These are phyloP conservation scores for Epinephelus awoara DNA, from an alignment of 2,797 vertebrate genomes.

Conservation along the genomic window DNA sequence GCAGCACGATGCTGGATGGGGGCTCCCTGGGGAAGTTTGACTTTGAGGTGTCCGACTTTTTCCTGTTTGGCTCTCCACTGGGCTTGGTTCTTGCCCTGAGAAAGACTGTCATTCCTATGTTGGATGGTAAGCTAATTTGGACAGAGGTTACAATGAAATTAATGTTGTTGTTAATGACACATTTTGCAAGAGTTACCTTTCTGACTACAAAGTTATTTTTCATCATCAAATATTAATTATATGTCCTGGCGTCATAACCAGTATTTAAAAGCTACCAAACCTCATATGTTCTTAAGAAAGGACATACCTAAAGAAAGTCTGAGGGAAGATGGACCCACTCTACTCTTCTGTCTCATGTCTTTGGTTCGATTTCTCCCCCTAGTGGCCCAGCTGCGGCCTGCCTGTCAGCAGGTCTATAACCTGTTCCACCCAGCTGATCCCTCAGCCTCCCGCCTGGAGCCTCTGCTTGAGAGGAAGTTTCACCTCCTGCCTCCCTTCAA, in stretches of 20 bases:
- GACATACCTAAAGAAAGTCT: too few relatives aligned
- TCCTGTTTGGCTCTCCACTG: constrained; percentile 96
- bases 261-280: neutral
- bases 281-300: neutral
- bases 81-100: constrained; percentile 96
- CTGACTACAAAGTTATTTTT: neutral
- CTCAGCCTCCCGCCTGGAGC: constrained; percentile 96
- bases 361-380: constrained; percentile 63
- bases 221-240: neutral
- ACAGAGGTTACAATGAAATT: neutral
- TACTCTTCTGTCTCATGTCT: constrained; percentile 26
- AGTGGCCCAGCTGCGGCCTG: constrained; percentile 90
- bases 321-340: too few relatives aligned
- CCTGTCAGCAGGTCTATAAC: constrained; percentile 98
- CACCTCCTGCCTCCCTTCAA: constrained; percentile 95
- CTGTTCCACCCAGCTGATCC: constrained; percentile 98
- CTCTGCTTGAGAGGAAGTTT: constrained; percentile 94
- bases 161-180: neutral
- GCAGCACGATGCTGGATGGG: constrained; percentile 92
- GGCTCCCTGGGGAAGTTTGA: constrained; percentile 92
- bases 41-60: constrained; percentile 97
- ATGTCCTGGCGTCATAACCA: neutral
- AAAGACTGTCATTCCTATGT: constrained; percentile 94
- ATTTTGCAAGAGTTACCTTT: neutral
- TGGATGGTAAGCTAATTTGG: constrained; percentile 89